Base-by-base conservation (phyloP, 2,797 vertebrate species). In the Chelon labrosus region DNA sequence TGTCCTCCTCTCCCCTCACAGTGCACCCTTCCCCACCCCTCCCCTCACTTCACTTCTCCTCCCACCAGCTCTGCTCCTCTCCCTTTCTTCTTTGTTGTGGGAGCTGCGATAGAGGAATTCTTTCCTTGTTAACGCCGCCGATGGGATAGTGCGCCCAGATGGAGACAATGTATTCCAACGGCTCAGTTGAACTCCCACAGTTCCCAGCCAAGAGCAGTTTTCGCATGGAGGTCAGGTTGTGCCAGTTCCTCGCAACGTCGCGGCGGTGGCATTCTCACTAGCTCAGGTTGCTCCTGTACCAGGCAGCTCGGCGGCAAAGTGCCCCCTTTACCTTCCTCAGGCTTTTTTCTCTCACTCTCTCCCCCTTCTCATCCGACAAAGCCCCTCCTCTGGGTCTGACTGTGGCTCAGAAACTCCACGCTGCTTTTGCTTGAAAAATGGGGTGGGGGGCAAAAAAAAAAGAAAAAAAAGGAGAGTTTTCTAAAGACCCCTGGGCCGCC, bases 51-150 rank as follows among this genome's bases (percentile, higher is more conserved):
- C 92, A 90, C 90, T 91, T 92, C 89, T 90, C 93, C 93, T 94
- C 94, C 93, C 94, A 89, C 91, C 91, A 84, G 85, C 90, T 84
- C 89, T 83, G 83, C 92, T 92, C 90, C 90, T 93, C 91, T 93
- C 91, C 82, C 81, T 91, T 92, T 90, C 90, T 91, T 85, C 90
- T 92, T 93, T 93, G 91, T 94, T 93, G 88, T 93, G 85, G 84
- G 89, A 92, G 91, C 91, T 85, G 88, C 60, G 86, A 93, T 91
- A 91, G 91, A 94, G 92, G 91, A 93, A 95, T 95, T 94, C 91
- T 91, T 92, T 90, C 88, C 92, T 92, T 86, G 83, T 89, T 92
- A 91, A 87, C 77, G 80, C 89, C 83, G 77, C 82, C 77, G 88
- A 93, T 90, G 89, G 86, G 90, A 90, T 82, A 82, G 86, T 75